Evolutionary conservation across 92 coral and sea anemone species (phyloP).

Genomic region (Anthopleura xanthogrammica): DNA sequence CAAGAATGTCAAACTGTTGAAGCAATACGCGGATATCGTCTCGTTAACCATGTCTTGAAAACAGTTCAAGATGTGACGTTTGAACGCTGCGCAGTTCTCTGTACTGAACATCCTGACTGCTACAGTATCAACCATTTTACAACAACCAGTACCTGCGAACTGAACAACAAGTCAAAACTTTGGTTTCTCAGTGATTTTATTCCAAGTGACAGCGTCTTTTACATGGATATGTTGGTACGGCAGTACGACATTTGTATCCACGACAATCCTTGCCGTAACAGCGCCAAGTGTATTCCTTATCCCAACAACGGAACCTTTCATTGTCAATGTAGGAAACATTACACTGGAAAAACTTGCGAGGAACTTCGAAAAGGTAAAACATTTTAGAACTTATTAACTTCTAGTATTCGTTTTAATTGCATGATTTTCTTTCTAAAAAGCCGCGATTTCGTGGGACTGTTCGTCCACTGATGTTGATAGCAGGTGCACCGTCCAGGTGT

Average conservation of each 20-base stretch:
- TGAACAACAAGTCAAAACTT: constrained; percentile 28
- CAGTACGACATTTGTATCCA: constrained; percentile 24
- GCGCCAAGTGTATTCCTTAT: constrained; percentile 6
- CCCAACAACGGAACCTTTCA: constrained; percentile 4
- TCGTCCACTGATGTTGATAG: too few relatives aligned
- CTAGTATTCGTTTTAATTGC: too few relatives aligned
- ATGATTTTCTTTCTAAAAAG: too few relatives aligned
- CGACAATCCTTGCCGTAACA: constrained; percentile 19
- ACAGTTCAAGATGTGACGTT: neutral
- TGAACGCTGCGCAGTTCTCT: constrained; percentile 6
- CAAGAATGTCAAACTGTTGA: constrained; percentile 8
- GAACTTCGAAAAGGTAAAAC: too few relatives aligned
- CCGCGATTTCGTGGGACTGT: too few relatives aligned
- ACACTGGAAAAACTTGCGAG: constrained; percentile 17
- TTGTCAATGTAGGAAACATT: constrained; percentile 13
- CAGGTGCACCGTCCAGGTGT: too few relatives aligned
- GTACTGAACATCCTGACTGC: neutral
- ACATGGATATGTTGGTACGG: neutral
- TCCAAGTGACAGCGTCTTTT: neutral
- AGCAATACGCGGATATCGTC: constrained; percentile 10
- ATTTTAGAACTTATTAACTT: too few relatives aligned
- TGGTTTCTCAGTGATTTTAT: constrained; percentile 5
- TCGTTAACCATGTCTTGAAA: neutral
- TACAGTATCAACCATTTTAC: too few relatives aligned
- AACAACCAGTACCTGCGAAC: neutral